A percentile compares a stretch with the other conserved stretches of the same genome.
These are phyloP conservation scores for Crambe crambe DNA, from an alignment of 37 sponge, comb jelly and placozoan genomes.

Conservation along the genomic window DNA sequence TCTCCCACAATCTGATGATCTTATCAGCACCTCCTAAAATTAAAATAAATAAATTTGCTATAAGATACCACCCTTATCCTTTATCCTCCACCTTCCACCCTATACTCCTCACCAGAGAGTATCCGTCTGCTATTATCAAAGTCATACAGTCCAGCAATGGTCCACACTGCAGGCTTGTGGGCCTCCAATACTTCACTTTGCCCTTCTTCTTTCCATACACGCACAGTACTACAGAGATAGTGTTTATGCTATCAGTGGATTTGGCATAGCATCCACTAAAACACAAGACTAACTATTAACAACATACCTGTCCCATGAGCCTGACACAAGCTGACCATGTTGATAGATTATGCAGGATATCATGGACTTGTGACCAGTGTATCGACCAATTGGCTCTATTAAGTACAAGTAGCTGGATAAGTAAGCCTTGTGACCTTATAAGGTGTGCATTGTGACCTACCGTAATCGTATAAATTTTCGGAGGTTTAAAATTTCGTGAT, in stretches of 20 bases:
- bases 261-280: neutral
- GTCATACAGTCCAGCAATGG: slow-evolving; percentile 38
- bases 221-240: slow-evolving; percentile 57
- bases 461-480: no score
- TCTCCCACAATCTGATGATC: slow-evolving; percentile 49
- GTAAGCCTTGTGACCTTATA: no score
- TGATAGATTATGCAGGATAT: slow-evolving; percentile 55
- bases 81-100: no score
- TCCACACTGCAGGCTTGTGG: slow-evolving; percentile 71
- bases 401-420: no score
- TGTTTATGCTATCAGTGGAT: no score
- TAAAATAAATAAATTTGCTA: neutral
- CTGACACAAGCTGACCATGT: slow-evolving; percentile 47
- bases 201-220: slow-evolving; percentile 31
- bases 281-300: neutral
- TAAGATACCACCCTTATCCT: slow-evolving; percentile 5
- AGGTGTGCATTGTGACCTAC: no score
- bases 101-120: slow-evolving; percentile 32
- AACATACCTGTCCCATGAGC: slow-evolving; percentile 76
- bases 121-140: slow-evolving; percentile 46
- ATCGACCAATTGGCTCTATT: neutral
- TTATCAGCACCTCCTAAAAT: slow-evolving; percentile 66
- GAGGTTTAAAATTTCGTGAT: no score
- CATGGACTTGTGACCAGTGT: slow-evolving; percentile 43
- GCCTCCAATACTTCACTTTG: slow-evolving; percentile 24